phyloP scores from a whole-genome alignment of 2,888 invertebrate species.

The Cerceris ruficornis region DNA sequence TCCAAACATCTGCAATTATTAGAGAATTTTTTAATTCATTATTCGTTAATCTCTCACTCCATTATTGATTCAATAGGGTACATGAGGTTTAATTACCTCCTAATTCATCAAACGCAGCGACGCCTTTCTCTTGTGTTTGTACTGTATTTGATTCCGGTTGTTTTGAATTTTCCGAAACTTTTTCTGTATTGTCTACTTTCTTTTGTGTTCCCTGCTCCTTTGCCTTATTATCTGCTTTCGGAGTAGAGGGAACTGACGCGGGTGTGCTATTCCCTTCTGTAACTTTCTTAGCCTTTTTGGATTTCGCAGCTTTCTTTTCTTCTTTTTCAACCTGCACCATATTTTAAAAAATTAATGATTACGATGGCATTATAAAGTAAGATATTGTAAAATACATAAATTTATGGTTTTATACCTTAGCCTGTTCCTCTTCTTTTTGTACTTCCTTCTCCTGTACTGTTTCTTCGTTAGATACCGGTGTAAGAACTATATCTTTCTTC shows the following conservation, averaged over 20 bases:
- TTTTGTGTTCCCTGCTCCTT: constrained; percentile 63
- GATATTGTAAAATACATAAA: constrained; percentile 6
- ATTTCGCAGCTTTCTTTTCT: constrained; percentile 80
- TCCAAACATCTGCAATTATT: constrained; percentile 86
- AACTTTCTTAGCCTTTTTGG: constrained; percentile 78
- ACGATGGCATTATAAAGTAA: neutral
- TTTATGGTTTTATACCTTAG: constrained; percentile 58
- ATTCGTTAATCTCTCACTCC: neutral
- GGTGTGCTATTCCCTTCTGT: constrained; percentile 74
- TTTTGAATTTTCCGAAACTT: constrained; percentile 61
- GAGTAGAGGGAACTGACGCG: constrained; percentile 46
- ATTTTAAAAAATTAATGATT: constrained; percentile 46
- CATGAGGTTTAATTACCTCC: constrained; percentile 82
- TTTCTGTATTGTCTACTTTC: constrained; percentile 62
- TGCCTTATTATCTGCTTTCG: constrained; percentile 69
- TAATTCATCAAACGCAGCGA: constrained; percentile 84
- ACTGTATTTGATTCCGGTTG: constrained; percentile 60
- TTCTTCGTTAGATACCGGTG: constrained; percentile 73
- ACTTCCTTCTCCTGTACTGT: constrained; percentile 64
- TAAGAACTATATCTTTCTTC: constrained; percentile 77
- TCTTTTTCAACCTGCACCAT: constrained; percentile 76
- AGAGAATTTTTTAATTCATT: neutral
- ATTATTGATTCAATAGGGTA: neutral
- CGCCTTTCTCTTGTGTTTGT: constrained; percentile 69
- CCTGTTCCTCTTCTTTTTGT: constrained; percentile 67